A percentile compares a stretch with the other conserved stretches of the same genome.
Evolutionary conservation across 2,797 vertebrate species (phyloP).

Genomic region (Acrocephalus scirpaceus): DNA sequence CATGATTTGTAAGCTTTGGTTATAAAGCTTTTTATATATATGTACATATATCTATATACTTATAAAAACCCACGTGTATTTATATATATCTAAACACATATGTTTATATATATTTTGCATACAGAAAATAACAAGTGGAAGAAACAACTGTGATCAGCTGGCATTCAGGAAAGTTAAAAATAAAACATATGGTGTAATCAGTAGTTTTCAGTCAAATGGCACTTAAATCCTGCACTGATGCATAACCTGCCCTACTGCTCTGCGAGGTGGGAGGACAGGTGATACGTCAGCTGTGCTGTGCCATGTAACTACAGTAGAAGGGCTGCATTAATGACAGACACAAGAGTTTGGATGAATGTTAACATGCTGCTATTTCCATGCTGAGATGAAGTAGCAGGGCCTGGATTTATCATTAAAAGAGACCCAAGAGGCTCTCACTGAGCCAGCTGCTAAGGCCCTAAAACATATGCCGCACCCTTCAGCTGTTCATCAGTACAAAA

Average conservation of each 20-base stretch:
- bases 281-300: slow-evolving; percentile 47
- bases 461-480: slow-evolving; percentile 74
- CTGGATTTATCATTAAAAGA: slow-evolving; percentile 71
- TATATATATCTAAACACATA: neutral
- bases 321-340: slow-evolving; percentile 64
- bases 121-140: neutral
- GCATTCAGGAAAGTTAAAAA: neutral
- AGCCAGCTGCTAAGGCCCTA: slow-evolving; percentile 70
- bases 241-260: slow-evolving; percentile 45
- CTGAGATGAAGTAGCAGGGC: slow-evolving; percentile 64
- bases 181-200: neutral
- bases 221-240: slow-evolving; percentile 49
- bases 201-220: slow-evolving; percentile 32
- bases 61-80: no score
- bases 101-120: neutral
- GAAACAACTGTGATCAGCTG: slow-evolving; percentile 10
- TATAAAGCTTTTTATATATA: neutral
- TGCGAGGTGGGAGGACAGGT: slow-evolving; percentile 44
- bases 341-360: slow-evolving; percentile 63
- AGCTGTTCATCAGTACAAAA: slow-evolving; percentile 72
- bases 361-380: slow-evolving; percentile 64
- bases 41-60: neutral
- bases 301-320: slow-evolving; percentile 54
- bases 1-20: neutral
- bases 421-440: slow-evolving; percentile 67